Percentiles rank a stretch among this genome's conserved stretches.
Conservation (phyloP, 2,797 vertebrate species). For the Ceryle rudis region DNA sequence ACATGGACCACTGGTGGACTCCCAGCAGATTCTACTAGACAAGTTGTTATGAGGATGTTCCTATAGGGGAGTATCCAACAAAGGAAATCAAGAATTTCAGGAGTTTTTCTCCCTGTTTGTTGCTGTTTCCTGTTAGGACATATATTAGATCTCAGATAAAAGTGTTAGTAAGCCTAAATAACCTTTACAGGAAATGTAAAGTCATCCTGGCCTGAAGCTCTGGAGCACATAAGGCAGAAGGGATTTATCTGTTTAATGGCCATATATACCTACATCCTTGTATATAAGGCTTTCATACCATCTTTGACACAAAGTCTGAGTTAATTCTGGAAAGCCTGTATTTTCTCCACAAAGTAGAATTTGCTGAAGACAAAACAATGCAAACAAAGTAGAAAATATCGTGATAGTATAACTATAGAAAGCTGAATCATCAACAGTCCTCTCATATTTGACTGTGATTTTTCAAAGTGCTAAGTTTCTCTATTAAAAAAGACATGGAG, state of each 20-base stretch:
- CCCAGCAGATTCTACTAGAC: not conserved
- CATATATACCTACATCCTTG: not conserved
- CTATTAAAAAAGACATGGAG: conserved; percentile 78
- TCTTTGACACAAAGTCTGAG: not conserved
- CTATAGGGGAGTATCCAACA: not conserved
- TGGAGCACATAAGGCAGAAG: conserved; percentile 22
- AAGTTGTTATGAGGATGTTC: not conserved
- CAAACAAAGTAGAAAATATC: conserved; percentile 37
- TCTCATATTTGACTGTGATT: conserved; percentile 64
- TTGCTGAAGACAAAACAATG: conserved; percentile 45
- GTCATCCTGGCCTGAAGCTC: conserved; percentile 29
- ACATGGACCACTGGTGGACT: not conserved
- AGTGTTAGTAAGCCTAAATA: conserved; percentile 27
- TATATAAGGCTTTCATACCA: not conserved
- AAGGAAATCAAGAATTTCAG: conserved; percentile 46
- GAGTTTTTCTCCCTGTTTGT: not conserved
- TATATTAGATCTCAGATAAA: conserved; percentile 27
- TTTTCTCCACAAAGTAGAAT: conserved; percentile 16
- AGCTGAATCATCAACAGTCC: conserved; percentile 60
- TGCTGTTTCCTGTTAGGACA: conserved; percentile 23
- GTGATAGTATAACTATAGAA: conserved; percentile 57
- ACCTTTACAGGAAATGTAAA: conserved; percentile 55
- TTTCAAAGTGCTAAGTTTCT: conserved; percentile 75
- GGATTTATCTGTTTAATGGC: conserved; percentile 3
- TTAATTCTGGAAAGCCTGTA: conserved; percentile 1